Evolutionary conservation across 2,888 invertebrate species (phyloP), one percentile per base, ranked within the genome.

Genomic region (Tetranychus truncatus): DNA sequence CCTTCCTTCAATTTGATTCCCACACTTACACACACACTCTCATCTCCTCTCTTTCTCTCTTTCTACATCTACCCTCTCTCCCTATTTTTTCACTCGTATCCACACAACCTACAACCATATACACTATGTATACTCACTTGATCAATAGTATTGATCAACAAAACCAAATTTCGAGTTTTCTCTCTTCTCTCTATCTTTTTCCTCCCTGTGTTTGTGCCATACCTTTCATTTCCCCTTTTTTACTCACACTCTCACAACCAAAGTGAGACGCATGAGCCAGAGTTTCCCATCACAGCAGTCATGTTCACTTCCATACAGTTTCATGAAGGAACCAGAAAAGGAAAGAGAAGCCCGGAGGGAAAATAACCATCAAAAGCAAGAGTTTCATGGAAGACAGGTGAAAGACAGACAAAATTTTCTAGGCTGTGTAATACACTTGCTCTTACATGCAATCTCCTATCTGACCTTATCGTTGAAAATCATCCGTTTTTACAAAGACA

Each of bases 11-110:
- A 69, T 69, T 24, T 69, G 21, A 24, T 20, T 69, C 8, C 34
- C 20, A 69, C 69, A 69, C 69, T 24, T 24, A 69, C 69, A 69
- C 69, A 69, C 69, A 69, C 69, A 69, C 21, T 21, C 67, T 21
- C 67, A 67, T 55, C 15, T 55, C 15, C 55, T 5, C 55, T 55
- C 55, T 55, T 15, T 15, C 55, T 55, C 55, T 55, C 55, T 55
- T 55, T 55, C 55, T 55, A 15, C 55, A 55, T 55, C 15, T 55
- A 55, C 7, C 55, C 9, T 55, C 55, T 55, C 55, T 55, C 11
- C 15, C 55, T 55, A 55, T 55, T 55, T 15, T 55, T 55, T 55
- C 55, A 9, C 15, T 55, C 55, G 9, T 15, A 55, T 15, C 55
- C 55, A 34, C 34, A 34, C 34, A 34, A 34, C 34, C 34, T 34